Base-by-base conservation (phyloP, 2,888 invertebrate genomes). In the Andrena marginata region DNA sequence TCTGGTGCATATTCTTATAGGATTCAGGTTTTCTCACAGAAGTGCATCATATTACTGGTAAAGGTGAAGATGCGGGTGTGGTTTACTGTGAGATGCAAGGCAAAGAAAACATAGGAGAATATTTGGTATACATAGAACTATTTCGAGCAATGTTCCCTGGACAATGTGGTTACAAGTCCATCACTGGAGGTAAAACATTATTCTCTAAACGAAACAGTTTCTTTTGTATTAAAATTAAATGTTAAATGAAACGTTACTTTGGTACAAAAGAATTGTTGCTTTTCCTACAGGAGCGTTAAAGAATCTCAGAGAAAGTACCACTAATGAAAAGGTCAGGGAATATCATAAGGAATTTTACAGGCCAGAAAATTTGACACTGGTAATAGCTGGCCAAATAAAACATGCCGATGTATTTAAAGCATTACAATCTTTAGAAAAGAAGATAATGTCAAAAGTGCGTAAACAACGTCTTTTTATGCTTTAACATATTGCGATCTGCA, bases 81-180 rank as follows among this genome's bases (percentile, higher is more conserved):
- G 98, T 99, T n/a, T 99, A 99, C 93, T 98, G 98, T 94, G 99
- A 99, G 95, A 98, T 98, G 97, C 98, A 98, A 94, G 97, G 97
- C 0, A 93, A 96, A 42, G 98, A 98, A 93, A 98, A 97, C 93
- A 96, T 95, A n/a, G 97, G 97, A 4, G 97, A 97, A 91, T 96
- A 96, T 77, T 95, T 97, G 80, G 95, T 97, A 81, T 95, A 96
- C 88, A 94, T 96, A 74, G 95, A 95, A 86, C 94, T 98, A 92
- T 93, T 96, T 26, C 95, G 96, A 84, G 95, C 96, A 2, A 96
- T 98, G 93, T 99, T 98, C 93, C 97, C 98, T 0, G 96, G 96
- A 29, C 95, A 96, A 89, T 97, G 97, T 92, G 98, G 98, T 0
- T 99, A 98, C 94, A 97, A 97, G 75, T 96, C 97, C 2, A 97